phyloP scores from a whole-genome alignment of 2,797 vertebrate species.

The Microcaecilia unicolor region DNA sequence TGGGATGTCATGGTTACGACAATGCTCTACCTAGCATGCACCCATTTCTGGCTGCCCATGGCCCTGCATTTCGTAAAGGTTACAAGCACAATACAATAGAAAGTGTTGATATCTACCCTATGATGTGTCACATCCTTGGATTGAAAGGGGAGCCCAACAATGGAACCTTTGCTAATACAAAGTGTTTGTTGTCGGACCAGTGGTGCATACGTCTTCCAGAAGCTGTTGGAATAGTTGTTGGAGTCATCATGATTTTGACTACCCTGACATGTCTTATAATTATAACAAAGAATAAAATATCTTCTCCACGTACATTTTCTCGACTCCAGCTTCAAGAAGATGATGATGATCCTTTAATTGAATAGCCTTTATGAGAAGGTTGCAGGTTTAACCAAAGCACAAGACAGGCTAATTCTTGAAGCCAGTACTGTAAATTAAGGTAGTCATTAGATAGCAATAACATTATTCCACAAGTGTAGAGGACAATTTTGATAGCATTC shows the following conservation, averaged over 20 bases:
- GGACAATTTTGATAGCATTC: no score
- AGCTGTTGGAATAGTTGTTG: conserved; percentile 63
- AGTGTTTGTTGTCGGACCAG: conserved; percentile 66
- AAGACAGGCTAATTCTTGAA: no score
- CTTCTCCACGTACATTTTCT: conserved; percentile 45
- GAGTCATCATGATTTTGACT: conserved; percentile 62
- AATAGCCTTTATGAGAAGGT: conserved; percentile 15
- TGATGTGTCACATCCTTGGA: conserved; percentile 84
- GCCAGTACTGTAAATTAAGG: no score
- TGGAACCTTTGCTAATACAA: conserved; percentile 60
- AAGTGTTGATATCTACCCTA: conserved; percentile 84
- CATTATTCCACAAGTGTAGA: no score
- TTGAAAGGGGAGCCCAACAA: conserved; percentile 73
- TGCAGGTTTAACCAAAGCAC: rapidly evolving
- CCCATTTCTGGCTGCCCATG: conserved; percentile 77
- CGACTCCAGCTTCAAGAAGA: conserved; percentile 70
- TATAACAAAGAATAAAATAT: conserved; percentile 40
- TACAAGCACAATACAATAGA: conserved; percentile 45
- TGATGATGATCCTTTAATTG: conserved; percentile 69
- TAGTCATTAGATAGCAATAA: no score
- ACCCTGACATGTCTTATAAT: conserved; percentile 59
- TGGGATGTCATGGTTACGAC: conserved; percentile 93
- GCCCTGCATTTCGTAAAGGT: conserved; percentile 74
- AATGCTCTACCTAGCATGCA: conserved; percentile 86
- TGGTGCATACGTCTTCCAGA: conserved; percentile 55